Evolutionary conservation across 2,888 invertebrate species (phyloP).

Genomic region (Arge pagana): DNA sequence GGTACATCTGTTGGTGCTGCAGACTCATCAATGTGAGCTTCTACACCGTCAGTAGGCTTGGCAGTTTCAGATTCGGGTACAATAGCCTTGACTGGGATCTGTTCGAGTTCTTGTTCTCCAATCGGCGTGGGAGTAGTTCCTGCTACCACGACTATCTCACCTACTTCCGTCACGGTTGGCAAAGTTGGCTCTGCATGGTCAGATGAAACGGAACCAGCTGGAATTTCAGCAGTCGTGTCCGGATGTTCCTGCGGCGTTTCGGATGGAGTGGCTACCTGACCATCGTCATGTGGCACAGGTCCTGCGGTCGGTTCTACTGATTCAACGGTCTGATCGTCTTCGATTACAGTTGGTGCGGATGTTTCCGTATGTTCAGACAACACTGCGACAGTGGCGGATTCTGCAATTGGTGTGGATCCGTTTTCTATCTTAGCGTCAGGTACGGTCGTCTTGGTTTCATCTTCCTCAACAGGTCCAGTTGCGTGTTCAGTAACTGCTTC

Average conservation of each 20-base stretch:
- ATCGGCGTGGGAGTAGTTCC: not conserved
- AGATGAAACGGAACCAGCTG: not conserved
- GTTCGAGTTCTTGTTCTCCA: not conserved
- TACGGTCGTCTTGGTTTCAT: constrained; percentile 9
- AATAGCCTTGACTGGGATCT: constrained; percentile 4
- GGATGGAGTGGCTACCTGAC: not conserved
- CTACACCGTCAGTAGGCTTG: not conserved
- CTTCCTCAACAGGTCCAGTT: constrained; percentile 10
- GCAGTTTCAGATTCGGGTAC: not conserved
- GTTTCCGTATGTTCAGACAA: constrained; percentile 12
- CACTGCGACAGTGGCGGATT: constrained; percentile 16
- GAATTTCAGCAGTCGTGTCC: not conserved
- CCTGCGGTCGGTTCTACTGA: not conserved
- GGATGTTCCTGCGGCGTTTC: not conserved
- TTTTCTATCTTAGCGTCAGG: constrained; percentile 22
- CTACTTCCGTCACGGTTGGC: constrained; percentile 1
- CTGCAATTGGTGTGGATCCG: constrained; percentile 11
- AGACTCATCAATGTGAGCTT: constrained; percentile 6
- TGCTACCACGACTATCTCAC: too few species aligned
- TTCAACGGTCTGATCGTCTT: not conserved
- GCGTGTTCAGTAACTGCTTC: constrained; percentile 8
- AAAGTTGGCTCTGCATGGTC: not conserved
- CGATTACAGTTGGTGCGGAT: constrained; percentile 2
- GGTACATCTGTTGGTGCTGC: not conserved
- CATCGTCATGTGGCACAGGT: not conserved